phyloP scores from a whole-genome alignment of 2,113 vertebrate genomes.

The Mesoclemmys tuberculata region DNA sequence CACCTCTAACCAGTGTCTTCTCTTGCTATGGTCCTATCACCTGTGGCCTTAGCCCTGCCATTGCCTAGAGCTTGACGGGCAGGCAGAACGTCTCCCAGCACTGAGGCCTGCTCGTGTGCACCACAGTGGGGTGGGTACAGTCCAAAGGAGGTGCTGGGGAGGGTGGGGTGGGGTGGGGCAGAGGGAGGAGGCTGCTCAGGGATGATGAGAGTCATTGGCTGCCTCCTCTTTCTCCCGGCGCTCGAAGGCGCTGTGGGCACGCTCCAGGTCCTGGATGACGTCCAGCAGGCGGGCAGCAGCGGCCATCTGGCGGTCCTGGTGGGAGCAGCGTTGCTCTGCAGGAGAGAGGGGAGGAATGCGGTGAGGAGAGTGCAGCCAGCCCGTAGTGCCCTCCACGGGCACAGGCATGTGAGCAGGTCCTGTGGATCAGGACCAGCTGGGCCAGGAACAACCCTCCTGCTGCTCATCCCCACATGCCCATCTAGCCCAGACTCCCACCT shows the following conservation, averaged over 20 bases:
- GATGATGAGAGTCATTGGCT: slow-evolving; percentile 55
- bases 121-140: background rate
- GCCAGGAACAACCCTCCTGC: too few species aligned
- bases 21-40: background rate
- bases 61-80: background rate
- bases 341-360: background rate
- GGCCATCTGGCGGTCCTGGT: slow-evolving; percentile 48
- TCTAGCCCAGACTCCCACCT: too few species aligned
- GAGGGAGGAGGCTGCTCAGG: slow-evolving; percentile 17
- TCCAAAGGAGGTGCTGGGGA: background rate
- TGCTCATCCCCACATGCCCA: background rate
- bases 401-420: background rate
- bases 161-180: background rate
- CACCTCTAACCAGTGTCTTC: background rate
- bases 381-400: background rate
- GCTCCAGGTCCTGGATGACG: slow-evolving; percentile 84
- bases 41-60: background rate
- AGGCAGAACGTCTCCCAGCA: background rate
- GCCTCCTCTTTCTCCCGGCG: slow-evolving; percentile 73
- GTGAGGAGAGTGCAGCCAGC: background rate
- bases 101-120: background rate
- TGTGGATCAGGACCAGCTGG: too few species aligned
- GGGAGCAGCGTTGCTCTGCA: background rate
- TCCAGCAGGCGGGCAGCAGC: slow-evolving; percentile 76
- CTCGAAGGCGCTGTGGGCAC: slow-evolving; percentile 83